phyloP scores from a whole-genome alignment of 2,888 invertebrate genomes.

The Lumbricus terrestris region DNA sequence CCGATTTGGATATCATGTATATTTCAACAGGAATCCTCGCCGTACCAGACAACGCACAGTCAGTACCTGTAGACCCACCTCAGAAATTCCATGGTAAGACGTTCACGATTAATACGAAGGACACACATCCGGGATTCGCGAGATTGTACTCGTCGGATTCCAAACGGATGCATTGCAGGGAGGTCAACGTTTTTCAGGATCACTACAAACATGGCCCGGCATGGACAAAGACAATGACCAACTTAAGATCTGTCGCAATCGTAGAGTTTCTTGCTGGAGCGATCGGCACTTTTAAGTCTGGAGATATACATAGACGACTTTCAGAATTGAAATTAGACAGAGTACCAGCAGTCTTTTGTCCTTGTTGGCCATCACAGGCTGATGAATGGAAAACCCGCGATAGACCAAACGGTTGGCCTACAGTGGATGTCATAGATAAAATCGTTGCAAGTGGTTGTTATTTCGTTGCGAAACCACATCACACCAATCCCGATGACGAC shows the following conservation, averaged over 20 bases:
- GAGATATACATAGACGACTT: neutral
- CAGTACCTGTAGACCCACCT: neutral
- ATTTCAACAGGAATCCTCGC: neutral
- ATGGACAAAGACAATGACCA: neutral
- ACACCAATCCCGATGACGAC: neutral
- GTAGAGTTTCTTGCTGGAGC: neutral
- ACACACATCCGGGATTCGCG: neutral
- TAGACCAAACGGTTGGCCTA: neutral
- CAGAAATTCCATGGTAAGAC: neutral
- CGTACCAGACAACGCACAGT: too few relatives aligned
- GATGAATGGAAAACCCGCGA: neutral
- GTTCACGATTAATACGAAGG: neutral
- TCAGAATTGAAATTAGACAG: neutral
- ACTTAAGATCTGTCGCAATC: neutral
- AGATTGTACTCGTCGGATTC: neutral
- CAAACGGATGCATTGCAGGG: neutral
- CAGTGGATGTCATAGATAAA: neutral
- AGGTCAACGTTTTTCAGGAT: neutral
- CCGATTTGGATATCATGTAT: neutral
- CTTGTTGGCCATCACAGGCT: slow-evolving; percentile 18
- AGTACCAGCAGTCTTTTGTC: neutral
- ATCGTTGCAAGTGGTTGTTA: neutral
- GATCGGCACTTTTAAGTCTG: neutral
- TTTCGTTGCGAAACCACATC: slow-evolving; percentile 14
- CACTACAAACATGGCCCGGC: neutral